phyloP scores from a whole-genome alignment of 2,113 vertebrate species.

The Ellobius talpinus region DNA sequence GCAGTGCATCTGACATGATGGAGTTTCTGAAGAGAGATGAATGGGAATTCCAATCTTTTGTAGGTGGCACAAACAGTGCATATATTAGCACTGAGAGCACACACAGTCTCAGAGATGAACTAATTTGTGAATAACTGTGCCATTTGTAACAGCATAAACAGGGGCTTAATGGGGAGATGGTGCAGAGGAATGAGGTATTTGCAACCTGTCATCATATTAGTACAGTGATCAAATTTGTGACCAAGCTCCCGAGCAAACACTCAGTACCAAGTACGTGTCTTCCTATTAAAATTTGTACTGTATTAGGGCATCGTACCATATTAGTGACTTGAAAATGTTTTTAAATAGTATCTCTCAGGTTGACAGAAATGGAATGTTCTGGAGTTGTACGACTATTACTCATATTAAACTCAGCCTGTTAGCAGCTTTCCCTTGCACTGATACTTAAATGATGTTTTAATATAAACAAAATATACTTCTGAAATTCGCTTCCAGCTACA shows the following conservation, averaged over 20 bases:
- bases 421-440: slow-evolving; percentile 72
- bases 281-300: slow-evolving; percentile 56
- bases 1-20: slow-evolving; percentile 53
- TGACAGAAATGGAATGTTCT: slow-evolving; percentile 67
- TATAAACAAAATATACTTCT: slow-evolving; percentile 82
- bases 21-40: slow-evolving; percentile 73
- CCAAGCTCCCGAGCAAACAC: slow-evolving; percentile 61
- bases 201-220: slow-evolving; percentile 79
- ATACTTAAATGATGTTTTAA: slow-evolving; percentile 81
- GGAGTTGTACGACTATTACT: slow-evolving; percentile 64
- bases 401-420: slow-evolving; percentile 77
- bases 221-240: slow-evolving; percentile 66
- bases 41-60: slow-evolving; percentile 74
- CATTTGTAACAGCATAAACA: slow-evolving; percentile 83
- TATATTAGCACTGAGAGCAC: slow-evolving; percentile 80
- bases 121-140: slow-evolving; percentile 81
- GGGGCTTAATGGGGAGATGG: slow-evolving; percentile 72
- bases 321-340: slow-evolving; percentile 76
- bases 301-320: slow-evolving; percentile 65
- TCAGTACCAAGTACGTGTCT: slow-evolving; percentile 30
- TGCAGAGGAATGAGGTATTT: slow-evolving; percentile 66
- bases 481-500: slow-evolving; percentile 72
- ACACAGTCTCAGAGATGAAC: slow-evolving; percentile 81
- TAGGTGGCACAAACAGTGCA: slow-evolving; percentile 72
- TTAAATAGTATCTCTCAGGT: slow-evolving; percentile 70